Evolutionary conservation across 1,140 invertebrate genomes (phyloP).

Genomic region (Megathymus violae): DNA sequence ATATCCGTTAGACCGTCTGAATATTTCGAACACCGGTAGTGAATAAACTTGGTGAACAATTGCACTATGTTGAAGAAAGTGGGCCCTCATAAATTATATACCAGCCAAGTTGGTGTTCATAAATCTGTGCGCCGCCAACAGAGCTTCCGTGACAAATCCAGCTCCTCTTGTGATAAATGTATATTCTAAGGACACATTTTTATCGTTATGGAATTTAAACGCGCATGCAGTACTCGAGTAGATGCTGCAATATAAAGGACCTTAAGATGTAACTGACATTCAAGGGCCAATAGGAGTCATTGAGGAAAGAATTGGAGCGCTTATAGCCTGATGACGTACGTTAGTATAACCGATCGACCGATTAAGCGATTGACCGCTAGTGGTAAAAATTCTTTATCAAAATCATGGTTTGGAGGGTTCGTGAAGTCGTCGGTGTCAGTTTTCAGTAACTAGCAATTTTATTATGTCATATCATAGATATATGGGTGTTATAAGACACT

Average conservation of each 20-base stretch:
- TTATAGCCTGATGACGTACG: no score
- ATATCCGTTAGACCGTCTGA: neutral
- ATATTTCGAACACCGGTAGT: neutral
- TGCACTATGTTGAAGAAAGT: conserved; percentile 51
- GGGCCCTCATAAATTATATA: conserved; percentile 50
- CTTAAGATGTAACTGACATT: no score
- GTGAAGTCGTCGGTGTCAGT: no score
- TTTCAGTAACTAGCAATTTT: no score
- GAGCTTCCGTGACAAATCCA: conserved; percentile 45
- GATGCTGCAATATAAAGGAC: neutral
- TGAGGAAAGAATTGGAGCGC: no score
- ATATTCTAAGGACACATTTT: conserved; percentile 5
- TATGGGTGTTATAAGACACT: no score
- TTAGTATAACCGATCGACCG: no score
- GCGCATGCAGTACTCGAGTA: neutral
- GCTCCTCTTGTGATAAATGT: conserved; percentile 13
- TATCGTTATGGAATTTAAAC: neutral
- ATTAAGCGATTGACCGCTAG: no score
- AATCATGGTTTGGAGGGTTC: no score
- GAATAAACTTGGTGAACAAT: conserved; percentile 33
- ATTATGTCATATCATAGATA: no score
- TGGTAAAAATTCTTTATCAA: no score
- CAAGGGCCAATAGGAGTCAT: no score
- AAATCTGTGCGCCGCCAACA: conserved; percentile 47
- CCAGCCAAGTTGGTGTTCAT: conserved; percentile 46